Percentiles rank a stretch among this genome's conserved stretches.
These are phyloP conservation scores for Phymanthus crucifer DNA, from an alignment of 92 coral and sea anemone species.

Conservation along the genomic window DNA sequence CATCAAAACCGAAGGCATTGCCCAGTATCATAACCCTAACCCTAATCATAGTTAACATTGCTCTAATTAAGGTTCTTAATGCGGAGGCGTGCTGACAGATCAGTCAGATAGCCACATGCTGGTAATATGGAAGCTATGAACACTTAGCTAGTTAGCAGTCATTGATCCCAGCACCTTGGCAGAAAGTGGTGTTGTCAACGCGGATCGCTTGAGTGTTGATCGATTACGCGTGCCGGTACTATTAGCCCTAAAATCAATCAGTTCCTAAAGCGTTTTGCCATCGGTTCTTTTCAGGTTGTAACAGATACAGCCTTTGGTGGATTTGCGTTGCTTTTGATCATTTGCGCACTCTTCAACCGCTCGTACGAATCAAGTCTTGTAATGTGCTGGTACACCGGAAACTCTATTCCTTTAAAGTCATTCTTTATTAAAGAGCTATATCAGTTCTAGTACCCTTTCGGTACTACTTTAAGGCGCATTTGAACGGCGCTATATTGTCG, in stretches of 20 bases:
- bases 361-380: background rate
- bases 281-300: background rate
- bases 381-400: background rate
- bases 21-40: background rate
- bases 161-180: slow-evolving; percentile 1
- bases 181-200: background rate
- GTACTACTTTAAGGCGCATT: background rate
- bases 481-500: background rate
- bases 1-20: background rate
- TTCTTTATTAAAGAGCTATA: background rate
- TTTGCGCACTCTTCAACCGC: background rate
- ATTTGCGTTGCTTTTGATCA: background rate
- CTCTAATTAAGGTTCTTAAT: slow-evolving; percentile 6
- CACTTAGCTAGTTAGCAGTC: background rate
- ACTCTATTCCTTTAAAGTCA: background rate
- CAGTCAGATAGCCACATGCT: slow-evolving; percentile 1
- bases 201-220: slow-evolving; percentile 2
- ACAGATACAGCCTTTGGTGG: background rate
- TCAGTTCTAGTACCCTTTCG: background rate
- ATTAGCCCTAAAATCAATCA: background rate
- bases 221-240: slow-evolving; percentile 3
- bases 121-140: background rate
- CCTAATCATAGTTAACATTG: slow-evolving; percentile 1
- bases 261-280: background rate
- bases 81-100: slow-evolving; percentile 12